Evolutionary conservation across 2,113 vertebrate genomes (phyloP), one percentile per base, ranked within the genome.

Genomic region (Sarotherodon lohbergeri): DNA sequence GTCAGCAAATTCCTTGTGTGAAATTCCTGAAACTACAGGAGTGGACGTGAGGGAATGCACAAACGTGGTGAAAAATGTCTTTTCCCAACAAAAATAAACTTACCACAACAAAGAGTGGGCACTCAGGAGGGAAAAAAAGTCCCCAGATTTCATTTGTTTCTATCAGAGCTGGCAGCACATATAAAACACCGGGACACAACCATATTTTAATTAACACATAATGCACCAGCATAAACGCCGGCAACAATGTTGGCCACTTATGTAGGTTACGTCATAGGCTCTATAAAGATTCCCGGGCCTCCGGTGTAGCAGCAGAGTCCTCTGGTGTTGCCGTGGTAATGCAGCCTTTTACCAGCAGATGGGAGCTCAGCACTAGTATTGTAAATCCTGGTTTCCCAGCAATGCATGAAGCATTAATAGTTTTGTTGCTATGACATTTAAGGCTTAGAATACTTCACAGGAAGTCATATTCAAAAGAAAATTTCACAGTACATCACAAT

Each of bases 291-390:
- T 1, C 19, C 61, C 11, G 3, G 12, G 19, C 34, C 2, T 39
- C 34, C 1, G 36, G 63, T 43, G 36, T 71, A 14, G 36, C 36
- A 22, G 63, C 36, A 0, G 24, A 43, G 36, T 43, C 66, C 39
- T 76, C 9, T 19, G 14, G 14, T 48, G 68, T 46, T 76, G 34
- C 54, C 4, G 39, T n/a, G 85, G 79, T 48, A 71, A 32, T 55
- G 24, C 52, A 73, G 52, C 54, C 4, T 16, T 4, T 61, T 2
- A 39, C 87, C 91, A 90, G 76, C 57, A 94, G 93, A 50, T 84
- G 90, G 92, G 41, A n/a, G 19, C 82, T 39, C 32, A 29, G 9
- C 48, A 80, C 68, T 7, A 80, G 9, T 14, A 1, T 54, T 50
- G 9, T 54, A 32, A 78, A 78, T 50, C 71, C 43, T 50, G 71